A percentile compares a stretch with the other conserved stretches of the same genome.
Conservation (phyloP, 2,797 vertebrate species). For the Argyrosomus regius region DNA sequence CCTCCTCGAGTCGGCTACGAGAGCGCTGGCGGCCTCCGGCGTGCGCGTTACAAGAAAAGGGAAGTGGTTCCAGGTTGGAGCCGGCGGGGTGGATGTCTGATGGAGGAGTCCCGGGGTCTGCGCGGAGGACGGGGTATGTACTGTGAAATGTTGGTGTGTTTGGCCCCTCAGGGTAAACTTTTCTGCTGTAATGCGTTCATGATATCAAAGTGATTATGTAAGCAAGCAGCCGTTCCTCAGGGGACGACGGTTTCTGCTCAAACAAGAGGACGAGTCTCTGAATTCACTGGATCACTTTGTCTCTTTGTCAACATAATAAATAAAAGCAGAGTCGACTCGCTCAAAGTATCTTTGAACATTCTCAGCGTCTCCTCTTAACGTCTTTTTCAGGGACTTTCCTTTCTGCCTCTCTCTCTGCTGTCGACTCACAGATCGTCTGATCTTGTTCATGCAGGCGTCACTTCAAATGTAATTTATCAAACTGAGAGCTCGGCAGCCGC, state of each 20-base stretch:
- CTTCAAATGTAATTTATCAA: slow-evolving; percentile 20
- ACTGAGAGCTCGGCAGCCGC: not conserved
- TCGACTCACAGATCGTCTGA: slow-evolving; percentile 1
- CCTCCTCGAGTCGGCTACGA: not conserved
- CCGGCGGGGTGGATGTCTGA: slow-evolving; percentile 3
- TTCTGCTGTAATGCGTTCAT: not conserved
- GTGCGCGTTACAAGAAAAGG: not conserved
- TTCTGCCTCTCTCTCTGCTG: not conserved
- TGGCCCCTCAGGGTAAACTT: not conserved
- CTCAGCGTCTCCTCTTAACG: not conserved
- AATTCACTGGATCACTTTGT: too few species aligned
- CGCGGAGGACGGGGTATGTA: not conserved
- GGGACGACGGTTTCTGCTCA: not conserved
- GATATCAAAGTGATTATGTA: slow-evolving; percentile 38
- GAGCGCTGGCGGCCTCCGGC: not conserved
- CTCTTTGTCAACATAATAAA: too few species aligned
- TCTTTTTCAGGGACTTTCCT: not conserved
- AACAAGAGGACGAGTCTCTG: too few species aligned
- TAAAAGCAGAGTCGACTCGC: not conserved
- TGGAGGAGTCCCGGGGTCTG: not conserved
- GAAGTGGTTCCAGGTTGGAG: not conserved
- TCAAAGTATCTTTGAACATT: not conserved
- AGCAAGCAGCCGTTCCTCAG: slow-evolving; percentile 2
- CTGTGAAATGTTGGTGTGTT: slow-evolving; percentile 21
- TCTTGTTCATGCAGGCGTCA: slow-evolving; percentile 22